Base-by-base conservation (phyloP, 2,888 invertebrate genomes). In the Eristalis pertinax region DNA sequence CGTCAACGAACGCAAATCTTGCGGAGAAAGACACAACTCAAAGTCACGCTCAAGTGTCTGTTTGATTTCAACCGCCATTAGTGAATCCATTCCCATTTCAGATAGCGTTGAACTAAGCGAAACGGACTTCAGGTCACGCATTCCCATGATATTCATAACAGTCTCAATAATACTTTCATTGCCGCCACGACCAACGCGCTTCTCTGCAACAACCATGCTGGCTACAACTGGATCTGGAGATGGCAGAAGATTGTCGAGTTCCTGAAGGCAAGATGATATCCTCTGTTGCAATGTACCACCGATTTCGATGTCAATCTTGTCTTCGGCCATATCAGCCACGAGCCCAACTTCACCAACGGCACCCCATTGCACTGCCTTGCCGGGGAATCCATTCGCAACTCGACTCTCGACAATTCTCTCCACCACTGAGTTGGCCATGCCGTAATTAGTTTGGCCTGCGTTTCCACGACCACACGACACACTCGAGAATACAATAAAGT, bases 51-150 rank as follows among this genome's bases (percentile, higher is more conserved):
- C 98, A 1, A 98, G 93, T 0, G 96, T 96, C 93, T 98, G 98
- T 90, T 98, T 98, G 89, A 99, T 98, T 93, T 99, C 99, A 0
- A 98, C 97, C 0, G 97, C 98, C 98, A 98, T 99, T 94, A 99
- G 96, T 1, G 99, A 99, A 93, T 99, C 99, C 96, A 99, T 97
- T 43, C 99, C 99, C 88, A 99, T 94, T 92, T 99, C 99, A 1
- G 97, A 97, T 1, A 99, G 94, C 0, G 96, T 95, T 0, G 96
- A 95, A 90, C 96, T 95, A 84, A 95, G 94, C 62, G 96, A 96
- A 0, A 96, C 95, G 0, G 95, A 95, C 92, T 96, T 97, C 91
- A 95, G 92, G 90, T 96, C 96, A 89, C 95, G 94, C 88, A 96
- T 94, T 89, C 95, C 95, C 94, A 95, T 94, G 67, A 96, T 95